phyloP scores from a whole-genome alignment of 2,797 vertebrate species.

The Sphenopsis melanotis region DNA sequence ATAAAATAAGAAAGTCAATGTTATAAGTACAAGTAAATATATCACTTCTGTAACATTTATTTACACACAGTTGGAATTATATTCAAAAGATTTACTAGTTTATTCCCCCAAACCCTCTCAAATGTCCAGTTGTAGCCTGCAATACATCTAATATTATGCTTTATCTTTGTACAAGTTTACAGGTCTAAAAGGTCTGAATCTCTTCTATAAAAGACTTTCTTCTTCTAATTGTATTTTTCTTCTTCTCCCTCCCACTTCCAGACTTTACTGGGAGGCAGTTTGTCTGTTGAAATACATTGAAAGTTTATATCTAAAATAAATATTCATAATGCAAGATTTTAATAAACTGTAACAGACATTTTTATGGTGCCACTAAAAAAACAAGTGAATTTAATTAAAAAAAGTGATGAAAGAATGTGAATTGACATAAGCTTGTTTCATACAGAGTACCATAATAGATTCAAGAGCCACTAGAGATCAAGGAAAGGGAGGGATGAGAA shows the following conservation, averaged over 20 bases:
- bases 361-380: conserved; percentile 27
- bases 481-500: background rate
- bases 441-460: conserved; percentile 4
- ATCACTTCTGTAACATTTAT: background rate
- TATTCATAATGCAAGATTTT: conserved; percentile 52
- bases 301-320: conserved; percentile 37
- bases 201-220: background rate
- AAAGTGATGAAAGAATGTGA: conserved; percentile 46
- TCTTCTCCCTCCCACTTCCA: background rate
- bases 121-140: background rate
- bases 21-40: background rate
- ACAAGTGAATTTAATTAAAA: conserved; percentile 51
- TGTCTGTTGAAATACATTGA: background rate
- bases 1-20: background rate
- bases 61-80: background rate
- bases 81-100: background rate
- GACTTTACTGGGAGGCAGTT: background rate
- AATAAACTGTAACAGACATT: conserved; percentile 1
- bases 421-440: conserved; percentile 40
- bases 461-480: conserved; percentile 29
- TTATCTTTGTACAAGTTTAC: background rate
- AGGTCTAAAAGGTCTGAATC: background rate
- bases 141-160: background rate
- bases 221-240: background rate
- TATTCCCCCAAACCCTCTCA: background rate